Conservation (phyloP, 1,140 invertebrate genomes). For the Cylas formicarius region DNA sequence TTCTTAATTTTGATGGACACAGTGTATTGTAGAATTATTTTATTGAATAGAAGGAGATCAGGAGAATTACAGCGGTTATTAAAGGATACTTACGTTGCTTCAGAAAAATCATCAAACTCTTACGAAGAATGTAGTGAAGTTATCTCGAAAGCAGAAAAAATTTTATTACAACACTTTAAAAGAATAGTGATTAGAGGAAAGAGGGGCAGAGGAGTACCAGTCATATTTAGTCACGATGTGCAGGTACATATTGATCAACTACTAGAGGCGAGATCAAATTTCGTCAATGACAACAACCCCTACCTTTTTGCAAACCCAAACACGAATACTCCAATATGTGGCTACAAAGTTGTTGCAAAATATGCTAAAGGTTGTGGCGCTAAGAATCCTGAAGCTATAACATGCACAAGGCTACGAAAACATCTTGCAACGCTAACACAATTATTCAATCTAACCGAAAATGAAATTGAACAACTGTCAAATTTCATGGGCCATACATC, state of each 20-base stretch:
- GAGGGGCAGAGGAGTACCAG: constrained; percentile 21
- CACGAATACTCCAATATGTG: constrained; percentile 22
- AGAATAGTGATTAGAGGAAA: constrained; percentile 20
- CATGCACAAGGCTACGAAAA: constrained; percentile 32
- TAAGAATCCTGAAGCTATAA: constrained; percentile 28
- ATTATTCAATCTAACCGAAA: constrained; percentile 32
- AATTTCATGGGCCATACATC: constrained; percentile 33
- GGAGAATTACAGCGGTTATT: constrained; percentile 30
- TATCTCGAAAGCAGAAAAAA: constrained; percentile 17
- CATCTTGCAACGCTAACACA: constrained; percentile 37
- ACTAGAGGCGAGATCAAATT: constrained; percentile 14
- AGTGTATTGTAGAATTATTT: constrained; percentile 30
- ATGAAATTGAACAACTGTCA: constrained; percentile 31
- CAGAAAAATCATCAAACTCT: constrained; percentile 23
- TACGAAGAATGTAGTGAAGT: constrained; percentile 24
- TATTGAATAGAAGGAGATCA: constrained; percentile 35
- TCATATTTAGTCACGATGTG: constrained; percentile 23
- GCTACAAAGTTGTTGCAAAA: constrained; percentile 32
- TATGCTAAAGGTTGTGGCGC: constrained; percentile 30
- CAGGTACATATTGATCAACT: constrained; percentile 18
- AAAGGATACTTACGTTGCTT: constrained; percentile 20
- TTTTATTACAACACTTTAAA: constrained; percentile 17
- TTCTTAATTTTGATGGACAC: constrained; percentile 10
- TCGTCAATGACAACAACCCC: constrained; percentile 29
- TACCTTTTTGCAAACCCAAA: constrained; percentile 28